Evolutionary conservation across 2,888 invertebrate genomes (phyloP), one percentile per base, ranked within the genome.

Genomic region (Tyria jacobaeae): DNA sequence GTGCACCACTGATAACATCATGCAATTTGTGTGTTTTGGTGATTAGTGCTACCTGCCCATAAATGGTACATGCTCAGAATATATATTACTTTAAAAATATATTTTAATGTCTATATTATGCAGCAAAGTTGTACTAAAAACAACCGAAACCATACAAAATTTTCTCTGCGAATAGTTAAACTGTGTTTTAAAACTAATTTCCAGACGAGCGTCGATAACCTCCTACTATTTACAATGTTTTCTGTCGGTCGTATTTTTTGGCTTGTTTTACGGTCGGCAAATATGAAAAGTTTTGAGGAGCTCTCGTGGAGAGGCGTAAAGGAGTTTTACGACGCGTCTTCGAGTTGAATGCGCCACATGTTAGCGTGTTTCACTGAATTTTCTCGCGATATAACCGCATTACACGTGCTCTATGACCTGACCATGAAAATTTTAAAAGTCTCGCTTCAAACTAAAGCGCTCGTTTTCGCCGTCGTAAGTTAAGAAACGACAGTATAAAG

Each of bases 281-380:
- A 94, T 94, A 94, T 94, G 93, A 93, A 94, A 94, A 94, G 91
- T 94, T 93, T 89, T 87, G 91, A 90, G 73, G 89, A 90, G 90
- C 89, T 90, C 88, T 89, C 89, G 86, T 75, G 80, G 86, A 84
- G 87, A 87, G 88, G 89, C 92, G 92, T 92, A 89, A 94, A 94
- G 89, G 86, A 86, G 91, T 88, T 94, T 94, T 94, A 94, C 92
- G 94, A 94, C 84, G 89, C 90, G 91, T 92, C 92, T 92, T 92
- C 87, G 84, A 88, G 84, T 85, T 82, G 89, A 90, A 91, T 89
- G 88, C 90, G 88, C 90, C 90, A 90, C 90, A 92, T 89, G 90
- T 86, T 89, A 82, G 86, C 86, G 84, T 85, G 88, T 89, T 86
- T 81, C 78, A 84, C 81, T 85, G 87, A 87, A 87, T 89, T 89